Conservation (phyloP, 1,140 invertebrate species). For the Lepidotrigona ventralis region DNA sequence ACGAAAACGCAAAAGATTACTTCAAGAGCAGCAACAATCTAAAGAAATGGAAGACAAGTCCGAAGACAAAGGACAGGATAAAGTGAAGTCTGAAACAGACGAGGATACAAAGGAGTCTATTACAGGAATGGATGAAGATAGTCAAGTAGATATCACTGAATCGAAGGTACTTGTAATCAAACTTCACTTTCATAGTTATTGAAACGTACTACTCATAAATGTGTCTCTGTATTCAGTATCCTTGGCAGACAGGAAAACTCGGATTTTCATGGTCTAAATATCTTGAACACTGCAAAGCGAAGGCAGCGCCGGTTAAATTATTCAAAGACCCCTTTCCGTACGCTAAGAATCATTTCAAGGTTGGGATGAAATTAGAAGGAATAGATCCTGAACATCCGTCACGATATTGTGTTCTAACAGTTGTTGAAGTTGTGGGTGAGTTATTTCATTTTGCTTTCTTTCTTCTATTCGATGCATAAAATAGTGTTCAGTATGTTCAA, state of each 20-base stretch:
- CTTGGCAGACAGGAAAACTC: slow-evolving; percentile 85
- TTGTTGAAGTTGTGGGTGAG: slow-evolving; percentile 87
- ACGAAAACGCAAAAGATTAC: slow-evolving; percentile 75
- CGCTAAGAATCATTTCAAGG: slow-evolving; percentile 86
- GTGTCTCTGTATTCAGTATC: slow-evolving; percentile 76
- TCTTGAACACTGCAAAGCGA: slow-evolving; percentile 85
- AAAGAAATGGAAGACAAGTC: slow-evolving; percentile 69
- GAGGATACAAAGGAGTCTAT: slow-evolving; percentile 76
- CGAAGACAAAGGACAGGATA: slow-evolving; percentile 69
- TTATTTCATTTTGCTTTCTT: slow-evolving; percentile 13
- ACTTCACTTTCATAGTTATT: neutral
- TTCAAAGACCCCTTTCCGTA: slow-evolving; percentile 89
- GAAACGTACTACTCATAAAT: slow-evolving; percentile 38
- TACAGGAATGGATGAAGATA: slow-evolving; percentile 71
- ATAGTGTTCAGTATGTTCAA: neutral
- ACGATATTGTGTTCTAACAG: slow-evolving; percentile 92
- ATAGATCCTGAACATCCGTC: slow-evolving; percentile 95
- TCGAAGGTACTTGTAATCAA: slow-evolving; percentile 65
- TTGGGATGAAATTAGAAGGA: slow-evolving; percentile 96
- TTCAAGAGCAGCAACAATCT: slow-evolving; percentile 71
- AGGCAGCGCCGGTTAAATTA: slow-evolving; percentile 87
- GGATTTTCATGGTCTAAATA: slow-evolving; percentile 90
- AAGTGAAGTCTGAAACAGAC: slow-evolving; percentile 73
- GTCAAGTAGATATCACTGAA: slow-evolving; percentile 68
- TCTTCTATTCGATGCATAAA: neutral